Conservation (phyloP, 2,113 vertebrate genomes). For the Bufo gargarizans region DNA sequence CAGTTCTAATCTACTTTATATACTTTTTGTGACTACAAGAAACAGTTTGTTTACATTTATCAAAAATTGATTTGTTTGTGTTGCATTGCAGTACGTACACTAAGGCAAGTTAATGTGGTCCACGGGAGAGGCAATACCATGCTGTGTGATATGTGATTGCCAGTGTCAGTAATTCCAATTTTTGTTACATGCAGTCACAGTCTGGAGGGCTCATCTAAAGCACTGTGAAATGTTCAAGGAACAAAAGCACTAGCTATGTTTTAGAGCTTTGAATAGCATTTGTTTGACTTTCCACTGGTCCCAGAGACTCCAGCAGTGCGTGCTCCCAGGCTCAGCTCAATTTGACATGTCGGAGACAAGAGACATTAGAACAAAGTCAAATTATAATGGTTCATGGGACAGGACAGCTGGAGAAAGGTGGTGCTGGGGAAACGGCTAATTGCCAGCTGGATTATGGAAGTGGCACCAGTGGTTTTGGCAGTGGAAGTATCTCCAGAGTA, state of each 20-base stretch:
- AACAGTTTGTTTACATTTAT: too few relatives aligned
- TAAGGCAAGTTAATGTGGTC: background rate
- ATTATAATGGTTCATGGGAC: background rate
- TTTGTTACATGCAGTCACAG: background rate
- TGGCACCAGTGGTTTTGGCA: background rate
- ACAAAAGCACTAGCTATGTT: background rate
- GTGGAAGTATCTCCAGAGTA: background rate
- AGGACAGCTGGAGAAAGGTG: conserved; percentile 29
- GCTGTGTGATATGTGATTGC: background rate
- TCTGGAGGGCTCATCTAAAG: background rate
- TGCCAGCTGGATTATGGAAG: background rate
- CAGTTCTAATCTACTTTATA: too few relatives aligned
- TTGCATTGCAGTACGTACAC: background rate
- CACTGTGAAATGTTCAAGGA: background rate
- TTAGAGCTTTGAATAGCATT: background rate
- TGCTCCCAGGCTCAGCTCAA: background rate
- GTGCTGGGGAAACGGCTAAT: background rate
- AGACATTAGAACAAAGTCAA: background rate
- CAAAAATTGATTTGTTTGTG: background rate
- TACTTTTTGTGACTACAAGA: too few relatives aligned
- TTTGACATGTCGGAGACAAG: background rate
- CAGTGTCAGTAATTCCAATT: background rate
- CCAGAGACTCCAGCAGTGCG: background rate
- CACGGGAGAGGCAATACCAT: background rate
- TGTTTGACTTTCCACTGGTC: background rate